Evolutionary conservation across 2,113 vertebrate species (phyloP), one percentile per base, ranked within the genome.

Genomic region (Cochlearius cochlearius): DNA sequence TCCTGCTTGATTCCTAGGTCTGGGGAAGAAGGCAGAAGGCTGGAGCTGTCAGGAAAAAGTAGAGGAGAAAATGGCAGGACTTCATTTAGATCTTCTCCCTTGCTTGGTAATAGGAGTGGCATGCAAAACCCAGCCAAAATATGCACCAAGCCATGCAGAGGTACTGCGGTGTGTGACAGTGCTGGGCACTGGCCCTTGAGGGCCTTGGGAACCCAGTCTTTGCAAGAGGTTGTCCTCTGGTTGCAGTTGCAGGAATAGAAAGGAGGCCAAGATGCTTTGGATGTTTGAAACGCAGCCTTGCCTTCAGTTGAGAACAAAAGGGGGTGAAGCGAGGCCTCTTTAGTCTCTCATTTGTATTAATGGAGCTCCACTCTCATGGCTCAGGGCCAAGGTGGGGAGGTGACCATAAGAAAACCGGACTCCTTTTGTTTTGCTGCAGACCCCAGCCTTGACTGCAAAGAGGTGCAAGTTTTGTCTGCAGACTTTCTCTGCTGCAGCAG

Each of bases 331-430:
- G 56, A 58, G 22, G 10, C 4, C 30, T 49, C 21, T 43, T 52
- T n/a, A 64, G 14, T 32, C 12, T 55, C 10, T 58, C 30, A 5
- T 7, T 67, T 67, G 6, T 58, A 15, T 74, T 82, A 36, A 36
- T 0, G 3, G 23, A 5, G 7, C 4, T 11, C 5, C 15, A 26
- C 3, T 27, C 2, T 14, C 0, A 0, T 34, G 38, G 47, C 29
- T 59, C 43, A 59, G 32, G n/a, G 52, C 9, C 0, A 2, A 73
- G 45, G 15, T 26, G 12, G 20, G 20, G 43, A 68, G 19, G 19
- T 17, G 26, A 36, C 34, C 58, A 43, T 30, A 25, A 45, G 29
- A 75, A 55, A 71, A 55, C 15, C 2, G 1, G 60, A 9, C 20
- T 62, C 47, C 11, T 67, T 74, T 32, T 25, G n/a, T 34, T 32